Evolutionary conservation across 1,140 invertebrate species (phyloP).

Genomic region (Portunus trituberculatus): DNA sequence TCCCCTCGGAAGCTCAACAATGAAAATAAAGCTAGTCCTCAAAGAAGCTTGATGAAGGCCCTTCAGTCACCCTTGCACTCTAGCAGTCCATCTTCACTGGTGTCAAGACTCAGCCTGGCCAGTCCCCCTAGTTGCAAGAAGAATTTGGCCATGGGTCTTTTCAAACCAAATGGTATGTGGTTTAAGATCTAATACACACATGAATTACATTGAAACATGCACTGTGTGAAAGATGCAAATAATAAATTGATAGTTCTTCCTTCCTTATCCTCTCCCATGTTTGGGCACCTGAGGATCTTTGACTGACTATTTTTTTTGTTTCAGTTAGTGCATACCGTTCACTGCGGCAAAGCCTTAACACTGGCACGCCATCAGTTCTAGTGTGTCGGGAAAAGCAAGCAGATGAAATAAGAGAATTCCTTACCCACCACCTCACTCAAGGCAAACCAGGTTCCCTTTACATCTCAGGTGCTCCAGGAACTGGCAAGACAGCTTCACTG

Average conservation of each 20-base stretch:
- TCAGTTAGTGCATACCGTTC: slow-evolving; percentile 65
- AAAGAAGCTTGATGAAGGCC: slow-evolving; percentile 41
- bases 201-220: neutral
- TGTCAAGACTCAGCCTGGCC: slow-evolving; percentile 63
- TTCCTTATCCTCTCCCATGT: too few relatives aligned
- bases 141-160: slow-evolving; percentile 29
- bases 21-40: slow-evolving; percentile 49
- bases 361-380: slow-evolving; percentile 85
- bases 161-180: slow-evolving; percentile 68
- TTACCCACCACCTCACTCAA: slow-evolving; percentile 85
- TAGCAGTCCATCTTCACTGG: slow-evolving; percentile 62
- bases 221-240: neutral
- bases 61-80: slow-evolving; percentile 33
- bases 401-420: slow-evolving; percentile 85
- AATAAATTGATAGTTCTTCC: too few relatives aligned
- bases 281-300: too few relatives aligned
- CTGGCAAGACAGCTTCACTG: slow-evolving; percentile 96
- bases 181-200: neutral
- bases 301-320: neutral
- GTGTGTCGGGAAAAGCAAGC: slow-evolving; percentile 91
- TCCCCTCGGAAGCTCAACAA: slow-evolving; percentile 59
- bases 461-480: slow-evolving; percentile 97
- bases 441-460: slow-evolving; percentile 91
- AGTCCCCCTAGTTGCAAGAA: slow-evolving; percentile 43
- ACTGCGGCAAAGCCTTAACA: slow-evolving; percentile 85